phyloP scores from a whole-genome alignment of 2,797 vertebrate genomes.

The Neosilurus mollespiculum region DNA sequence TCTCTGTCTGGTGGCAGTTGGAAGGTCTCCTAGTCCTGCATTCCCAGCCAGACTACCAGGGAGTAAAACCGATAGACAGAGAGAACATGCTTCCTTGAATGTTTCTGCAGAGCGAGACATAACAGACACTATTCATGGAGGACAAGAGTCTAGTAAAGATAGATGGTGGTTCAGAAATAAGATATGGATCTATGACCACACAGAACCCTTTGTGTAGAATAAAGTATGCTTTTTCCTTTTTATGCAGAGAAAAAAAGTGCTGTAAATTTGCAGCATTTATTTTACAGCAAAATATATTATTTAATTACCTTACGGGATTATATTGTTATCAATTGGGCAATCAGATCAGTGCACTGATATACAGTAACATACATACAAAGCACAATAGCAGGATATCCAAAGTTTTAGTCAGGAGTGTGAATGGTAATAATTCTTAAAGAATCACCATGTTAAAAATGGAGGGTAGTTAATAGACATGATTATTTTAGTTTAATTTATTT shows the following conservation, averaged over 20 bases:
- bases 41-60: constrained; percentile 7
- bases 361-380: too few species aligned
- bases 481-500: too few species aligned
- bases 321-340: not conserved
- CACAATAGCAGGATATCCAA: not conserved
- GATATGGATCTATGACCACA: not conserved
- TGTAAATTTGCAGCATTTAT: not conserved
- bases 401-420: not conserved
- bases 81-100: not conserved
- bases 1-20: constrained; percentile 22
- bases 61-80: constrained; percentile 18
- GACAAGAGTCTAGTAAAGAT: constrained; percentile 2
- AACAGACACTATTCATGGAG: constrained; percentile 39
- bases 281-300: not conserved
- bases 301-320: not conserved
- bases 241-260: not conserved
- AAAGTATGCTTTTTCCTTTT: not conserved
- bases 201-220: not conserved
- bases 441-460: not conserved
- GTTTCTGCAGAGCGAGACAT: constrained; percentile 20
- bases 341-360: not conserved
- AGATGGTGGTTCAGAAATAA: not conserved
- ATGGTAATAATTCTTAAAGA: not conserved
- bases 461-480: not conserved
- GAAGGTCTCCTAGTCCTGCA: constrained; percentile 15